A percentile compares a stretch with the other conserved stretches of the same genome.
Conservation (phyloP, 2,797 vertebrate genomes). For the Etheostoma perlongum region DNA sequence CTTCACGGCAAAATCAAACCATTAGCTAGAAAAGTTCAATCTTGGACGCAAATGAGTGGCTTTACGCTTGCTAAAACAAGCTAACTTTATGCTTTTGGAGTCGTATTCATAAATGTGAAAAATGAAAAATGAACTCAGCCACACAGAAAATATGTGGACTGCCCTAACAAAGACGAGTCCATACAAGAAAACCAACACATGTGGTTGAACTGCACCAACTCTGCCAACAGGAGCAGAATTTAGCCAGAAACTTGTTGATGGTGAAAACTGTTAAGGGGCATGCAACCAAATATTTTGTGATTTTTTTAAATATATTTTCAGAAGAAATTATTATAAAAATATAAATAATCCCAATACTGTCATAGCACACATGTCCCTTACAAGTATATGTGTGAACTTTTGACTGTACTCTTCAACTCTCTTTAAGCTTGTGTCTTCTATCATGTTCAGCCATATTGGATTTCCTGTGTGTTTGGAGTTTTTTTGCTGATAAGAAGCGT, state of each 20-base stretch:
- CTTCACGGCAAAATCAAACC: background rate
- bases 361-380: background rate
- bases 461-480: conserved; percentile 29
- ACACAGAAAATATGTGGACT: background rate
- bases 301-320: background rate
- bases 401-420: background rate
- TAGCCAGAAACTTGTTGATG: conserved; percentile 1
- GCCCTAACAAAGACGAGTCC: background rate
- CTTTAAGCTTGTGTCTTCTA: background rate
- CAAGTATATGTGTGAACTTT: background rate
- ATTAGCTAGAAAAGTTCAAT: background rate
- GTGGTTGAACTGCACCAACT: background rate
- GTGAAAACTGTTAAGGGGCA: background rate
- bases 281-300: background rate
- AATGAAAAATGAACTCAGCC: background rate
- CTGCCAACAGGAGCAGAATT: background rate
- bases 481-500: background rate
- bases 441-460: conserved; percentile 1
- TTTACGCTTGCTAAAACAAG: background rate
- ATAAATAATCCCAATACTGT: background rate
- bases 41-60: background rate
- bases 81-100: background rate
- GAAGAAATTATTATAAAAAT: no score
- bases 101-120: background rate
- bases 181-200: conserved; percentile 1